These are phyloP conservation scores for Sciurus carolinensis DNA, from an alignment of 2,797 vertebrate species.

Conservation along the genomic window DNA sequence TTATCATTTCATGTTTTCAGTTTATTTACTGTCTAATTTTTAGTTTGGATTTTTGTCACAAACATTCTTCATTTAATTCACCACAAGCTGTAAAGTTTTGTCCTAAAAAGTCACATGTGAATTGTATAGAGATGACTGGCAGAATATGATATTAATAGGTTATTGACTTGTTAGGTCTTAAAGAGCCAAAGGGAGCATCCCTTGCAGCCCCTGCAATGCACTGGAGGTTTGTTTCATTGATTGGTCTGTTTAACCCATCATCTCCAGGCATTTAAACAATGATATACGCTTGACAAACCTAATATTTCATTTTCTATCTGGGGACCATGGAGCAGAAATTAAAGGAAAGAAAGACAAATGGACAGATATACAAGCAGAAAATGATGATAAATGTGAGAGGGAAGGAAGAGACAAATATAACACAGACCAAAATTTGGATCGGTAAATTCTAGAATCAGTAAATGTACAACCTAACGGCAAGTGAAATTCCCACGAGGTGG, in stretches of 20 bases:
- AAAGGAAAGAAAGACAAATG: conserved; percentile 89
- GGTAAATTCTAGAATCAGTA: conserved; percentile 67
- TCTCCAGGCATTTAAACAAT: conserved; percentile 93
- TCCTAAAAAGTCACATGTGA: conserved; percentile 88
- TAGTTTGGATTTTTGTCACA: conserved; percentile 80
- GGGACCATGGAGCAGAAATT: conserved; percentile 90
- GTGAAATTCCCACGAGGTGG: conserved; percentile 6
- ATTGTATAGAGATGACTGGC: conserved; percentile 89
- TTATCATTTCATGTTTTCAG: conserved; percentile 49
- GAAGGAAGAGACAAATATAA: conserved; percentile 77
- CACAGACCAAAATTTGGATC: conserved; percentile 83
- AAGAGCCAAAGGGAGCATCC: conserved; percentile 91
- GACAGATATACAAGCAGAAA: conserved; percentile 89
- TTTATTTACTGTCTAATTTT: conserved; percentile 68
- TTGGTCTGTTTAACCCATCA: conserved; percentile 93
- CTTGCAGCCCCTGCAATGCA: conserved; percentile 89
- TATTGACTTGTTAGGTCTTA: conserved; percentile 93
- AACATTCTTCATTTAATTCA: conserved; percentile 85
- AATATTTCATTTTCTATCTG: conserved; percentile 92
- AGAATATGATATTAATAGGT: conserved; percentile 93
- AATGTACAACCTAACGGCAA: conserved; percentile 35
- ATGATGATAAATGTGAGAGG: conserved; percentile 88
- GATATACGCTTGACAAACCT: conserved; percentile 92
- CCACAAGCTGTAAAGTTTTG: conserved; percentile 80
- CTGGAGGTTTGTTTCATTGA: conserved; percentile 93